Evolutionary conservation across 2,113 vertebrate genomes (phyloP).

Genomic region (Pardalotus punctatus): DNA sequence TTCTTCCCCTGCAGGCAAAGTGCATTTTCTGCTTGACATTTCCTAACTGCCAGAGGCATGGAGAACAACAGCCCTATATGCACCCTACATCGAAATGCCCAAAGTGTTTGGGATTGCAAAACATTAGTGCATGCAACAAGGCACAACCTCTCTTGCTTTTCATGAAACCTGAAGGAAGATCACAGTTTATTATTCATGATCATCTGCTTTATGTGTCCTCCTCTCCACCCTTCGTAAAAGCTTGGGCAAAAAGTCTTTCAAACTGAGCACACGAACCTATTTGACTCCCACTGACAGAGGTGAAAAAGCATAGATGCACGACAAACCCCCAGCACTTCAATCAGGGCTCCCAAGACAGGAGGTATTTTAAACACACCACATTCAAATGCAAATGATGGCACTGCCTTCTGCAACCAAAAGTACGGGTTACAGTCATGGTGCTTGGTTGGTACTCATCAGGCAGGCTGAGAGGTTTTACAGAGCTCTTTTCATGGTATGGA

Average conservation of each 20-base stretch:
- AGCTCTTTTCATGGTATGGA: not conserved
- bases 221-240: not conserved
- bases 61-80: not conserved
- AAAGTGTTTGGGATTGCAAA: not conserved
- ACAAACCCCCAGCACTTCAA: not conserved
- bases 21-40: conserved; percentile 66
- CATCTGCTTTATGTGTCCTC: not conserved
- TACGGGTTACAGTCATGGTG: fast-evolving
- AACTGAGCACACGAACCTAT: not conserved
- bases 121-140: not conserved
- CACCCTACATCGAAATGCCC: not conserved
- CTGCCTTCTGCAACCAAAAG: not conserved
- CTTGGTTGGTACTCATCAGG: not conserved
- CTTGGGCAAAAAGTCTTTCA: not conserved
- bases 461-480: not conserved
- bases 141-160: not conserved
- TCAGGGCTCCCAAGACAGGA: not conserved
- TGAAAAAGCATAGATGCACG: not conserved
- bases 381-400: not conserved
- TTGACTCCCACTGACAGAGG: not conserved
- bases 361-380: not conserved
- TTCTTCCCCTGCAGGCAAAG: conserved; percentile 31
- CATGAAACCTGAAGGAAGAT: not conserved
- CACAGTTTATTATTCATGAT: conserved; percentile 17
- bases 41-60: conserved; percentile 4